phyloP scores from a whole-genome alignment of 2,888 invertebrate species.

The Proisotoma minuta region DNA sequence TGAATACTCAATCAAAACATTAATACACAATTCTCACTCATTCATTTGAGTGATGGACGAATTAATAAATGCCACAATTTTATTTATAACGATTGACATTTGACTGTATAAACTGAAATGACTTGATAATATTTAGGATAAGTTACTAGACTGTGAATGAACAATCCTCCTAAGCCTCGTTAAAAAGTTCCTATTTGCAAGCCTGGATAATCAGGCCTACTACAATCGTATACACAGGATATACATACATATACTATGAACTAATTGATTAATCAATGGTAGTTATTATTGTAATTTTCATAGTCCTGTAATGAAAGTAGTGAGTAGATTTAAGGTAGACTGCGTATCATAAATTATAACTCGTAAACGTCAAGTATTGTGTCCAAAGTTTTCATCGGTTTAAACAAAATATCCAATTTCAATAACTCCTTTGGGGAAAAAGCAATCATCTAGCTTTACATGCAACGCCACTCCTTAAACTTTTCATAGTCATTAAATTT shows the following conservation, averaged over 20 bases:
- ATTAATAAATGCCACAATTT: no score
- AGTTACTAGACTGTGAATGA: conserved; percentile 21
- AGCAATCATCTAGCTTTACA: conserved; percentile 19
- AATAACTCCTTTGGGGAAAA: conserved; percentile 10
- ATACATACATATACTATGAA: conserved; percentile 30
- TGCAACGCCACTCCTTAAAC: conserved; percentile 11
- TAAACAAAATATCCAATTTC: conserved; percentile 9
- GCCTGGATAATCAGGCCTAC: conserved; percentile 42
- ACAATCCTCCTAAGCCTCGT: conserved; percentile 45
- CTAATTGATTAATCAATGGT: conserved; percentile 37
- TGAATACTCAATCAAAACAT: conserved; percentile 8
- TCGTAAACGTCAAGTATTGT: conserved; percentile 41
- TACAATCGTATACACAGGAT: conserved; percentile 46
- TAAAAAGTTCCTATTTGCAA: conserved; percentile 46
- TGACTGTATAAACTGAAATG: background rate
- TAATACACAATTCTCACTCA: background rate
- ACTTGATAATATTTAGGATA: background rate
- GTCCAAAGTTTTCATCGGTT: conserved; percentile 40
- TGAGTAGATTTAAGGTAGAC: conserved; percentile 14
- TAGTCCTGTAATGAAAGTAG: conserved; percentile 38
- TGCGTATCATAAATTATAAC: conserved; percentile 28
- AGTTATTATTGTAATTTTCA: conserved; percentile 44
- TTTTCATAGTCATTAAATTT: no score
- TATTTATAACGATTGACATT: conserved; percentile 8
- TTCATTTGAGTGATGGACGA: conserved; percentile 1